These are phyloP conservation scores for Pocillopora meandrina DNA, from an alignment of 92 coral and sea anemone species.

Conservation along the genomic window DNA sequence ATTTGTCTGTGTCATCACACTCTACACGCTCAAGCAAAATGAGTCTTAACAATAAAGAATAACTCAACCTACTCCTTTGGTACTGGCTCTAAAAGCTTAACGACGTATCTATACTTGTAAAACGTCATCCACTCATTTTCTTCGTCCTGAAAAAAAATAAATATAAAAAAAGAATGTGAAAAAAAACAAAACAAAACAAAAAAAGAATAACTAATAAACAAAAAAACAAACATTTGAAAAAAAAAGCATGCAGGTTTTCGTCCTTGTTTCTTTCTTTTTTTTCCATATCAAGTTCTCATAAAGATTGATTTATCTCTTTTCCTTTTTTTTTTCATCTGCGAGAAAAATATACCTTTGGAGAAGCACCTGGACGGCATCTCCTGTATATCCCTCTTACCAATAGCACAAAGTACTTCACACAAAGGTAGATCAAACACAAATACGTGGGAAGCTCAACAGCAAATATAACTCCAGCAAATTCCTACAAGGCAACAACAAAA, in stretches of 20 bases:
- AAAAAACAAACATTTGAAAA: no score
- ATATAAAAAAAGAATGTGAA: no score
- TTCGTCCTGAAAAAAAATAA: conserved; percentile 35
- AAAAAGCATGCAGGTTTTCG: no score
- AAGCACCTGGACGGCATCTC: conserved; percentile 25
- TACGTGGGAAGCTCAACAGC: conserved; percentile 24
- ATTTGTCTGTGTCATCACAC: no score
- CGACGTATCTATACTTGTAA: conserved; percentile 76
- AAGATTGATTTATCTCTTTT: not conserved
- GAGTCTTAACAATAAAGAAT: no score
- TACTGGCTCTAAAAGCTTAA: conserved; percentile 64
- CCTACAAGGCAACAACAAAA: conserved; percentile 7
- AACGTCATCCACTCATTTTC: conserved; percentile 74
- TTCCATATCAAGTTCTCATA: not conserved
- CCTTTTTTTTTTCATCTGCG: not conserved
- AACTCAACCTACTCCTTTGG: conserved; percentile 61
- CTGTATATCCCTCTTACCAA: conserved; percentile 21
- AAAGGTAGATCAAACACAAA: conserved; percentile 32
- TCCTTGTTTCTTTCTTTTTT: not conserved
- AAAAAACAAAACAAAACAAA: no score
- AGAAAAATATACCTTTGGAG: conserved; percentile 9
- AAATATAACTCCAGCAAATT: conserved; percentile 42
- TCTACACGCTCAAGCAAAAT: no score
- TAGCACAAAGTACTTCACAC: conserved; percentile 18
- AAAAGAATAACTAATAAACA: no score